Percentiles rank a stretch among this genome's conserved stretches.
These are phyloP conservation scores for Galaxea fascicularis DNA, from an alignment of 92 coral and sea anemone genomes.

Conservation along the genomic window DNA sequence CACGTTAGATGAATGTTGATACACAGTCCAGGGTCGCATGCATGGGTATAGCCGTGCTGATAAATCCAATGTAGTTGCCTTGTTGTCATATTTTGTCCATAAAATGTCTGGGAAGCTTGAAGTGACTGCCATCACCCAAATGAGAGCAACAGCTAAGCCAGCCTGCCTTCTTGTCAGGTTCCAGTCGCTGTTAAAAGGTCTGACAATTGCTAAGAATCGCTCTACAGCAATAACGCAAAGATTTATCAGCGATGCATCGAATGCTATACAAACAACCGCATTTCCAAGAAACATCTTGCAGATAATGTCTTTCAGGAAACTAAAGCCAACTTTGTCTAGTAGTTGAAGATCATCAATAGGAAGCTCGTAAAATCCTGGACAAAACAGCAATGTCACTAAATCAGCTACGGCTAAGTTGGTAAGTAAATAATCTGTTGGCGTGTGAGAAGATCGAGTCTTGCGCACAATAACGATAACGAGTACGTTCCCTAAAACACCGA, in stretches of 20 bases:
- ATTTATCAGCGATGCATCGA: slow-evolving; percentile 42
- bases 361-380: slow-evolving; percentile 65
- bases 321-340: too few species aligned
- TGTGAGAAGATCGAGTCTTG: slow-evolving; percentile 55
- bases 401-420: slow-evolving; percentile 58
- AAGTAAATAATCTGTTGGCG: slow-evolving; percentile 53
- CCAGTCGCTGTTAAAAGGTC: slow-evolving; percentile 41
- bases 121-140: slow-evolving; percentile 17
- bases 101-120: slow-evolving; percentile 22
- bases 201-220: slow-evolving; percentile 58
- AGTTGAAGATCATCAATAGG: too few species aligned
- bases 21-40: slow-evolving; percentile 39
- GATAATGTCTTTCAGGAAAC: slow-evolving; percentile 32
- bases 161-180: neutral
- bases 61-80: too few species aligned
- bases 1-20: neutral
- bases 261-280: slow-evolving; percentile 37
- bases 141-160: neutral
- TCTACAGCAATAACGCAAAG: slow-evolving; percentile 52
- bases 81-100: neutral
- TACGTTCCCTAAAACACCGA: slow-evolving; percentile 53
- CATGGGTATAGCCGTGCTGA: slow-evolving; percentile 42
- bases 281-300: slow-evolving; percentile 67
- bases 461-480: slow-evolving; percentile 47
- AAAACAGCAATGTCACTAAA: slow-evolving; percentile 36